Evolutionary conservation across 2,797 vertebrate species (phyloP).

Genomic region (Chaenodraco wilsoni): DNA sequence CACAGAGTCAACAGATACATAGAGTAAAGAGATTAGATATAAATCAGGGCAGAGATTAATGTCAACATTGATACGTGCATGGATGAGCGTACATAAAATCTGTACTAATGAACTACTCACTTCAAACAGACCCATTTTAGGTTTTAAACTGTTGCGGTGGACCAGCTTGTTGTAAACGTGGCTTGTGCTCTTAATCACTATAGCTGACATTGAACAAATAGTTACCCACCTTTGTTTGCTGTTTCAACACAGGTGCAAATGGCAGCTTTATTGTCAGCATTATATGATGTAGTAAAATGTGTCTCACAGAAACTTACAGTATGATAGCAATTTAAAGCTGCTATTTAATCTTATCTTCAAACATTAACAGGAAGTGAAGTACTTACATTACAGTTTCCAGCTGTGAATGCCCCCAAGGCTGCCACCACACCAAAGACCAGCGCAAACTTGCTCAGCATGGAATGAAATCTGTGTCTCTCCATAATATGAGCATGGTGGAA

Average conservation of each 20-base stretch:
- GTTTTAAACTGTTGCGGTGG: neutral
- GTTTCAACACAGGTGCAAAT: conserved; percentile 26
- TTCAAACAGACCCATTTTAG: neutral
- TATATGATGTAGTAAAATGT: neutral
- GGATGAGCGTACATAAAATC: too few species aligned
- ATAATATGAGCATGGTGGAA: conserved; percentile 85
- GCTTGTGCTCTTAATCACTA: conserved; percentile 12
- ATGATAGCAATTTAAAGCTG: neutral
- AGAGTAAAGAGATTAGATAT: neutral
- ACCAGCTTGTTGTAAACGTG: neutral
- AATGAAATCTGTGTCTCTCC: conserved; percentile 70
- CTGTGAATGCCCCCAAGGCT: conserved; percentile 76
- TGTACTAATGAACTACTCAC: neutral
- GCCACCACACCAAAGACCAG: conserved; percentile 77
- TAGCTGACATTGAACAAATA: conserved; percentile 31
- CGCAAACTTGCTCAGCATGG: conserved; percentile 74
- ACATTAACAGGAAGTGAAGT: neutral
- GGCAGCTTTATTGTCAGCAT: neutral
- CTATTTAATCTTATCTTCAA: neutral
- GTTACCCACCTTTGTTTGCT: conserved; percentile 52
- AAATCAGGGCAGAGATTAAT: too few species aligned
- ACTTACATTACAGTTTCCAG: conserved; percentile 87
- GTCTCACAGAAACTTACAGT: neutral
- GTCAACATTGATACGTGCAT: neutral
- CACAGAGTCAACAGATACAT: neutral